Evolutionary conservation across 2,113 vertebrate species (phyloP).

Genomic region (Noturus placidus): DNA sequence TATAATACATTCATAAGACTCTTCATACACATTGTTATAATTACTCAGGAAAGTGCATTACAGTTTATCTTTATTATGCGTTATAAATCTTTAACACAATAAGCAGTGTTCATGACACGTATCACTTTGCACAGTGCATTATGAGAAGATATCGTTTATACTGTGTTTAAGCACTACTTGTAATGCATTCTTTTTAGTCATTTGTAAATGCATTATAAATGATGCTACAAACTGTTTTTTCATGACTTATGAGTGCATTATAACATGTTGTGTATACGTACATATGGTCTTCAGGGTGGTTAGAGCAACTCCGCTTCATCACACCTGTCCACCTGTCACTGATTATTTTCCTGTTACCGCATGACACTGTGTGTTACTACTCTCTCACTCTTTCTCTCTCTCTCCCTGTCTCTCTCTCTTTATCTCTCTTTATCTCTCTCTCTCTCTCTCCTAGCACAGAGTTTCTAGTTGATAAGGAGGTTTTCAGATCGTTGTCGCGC

Average conservation of each 20-base stretch:
- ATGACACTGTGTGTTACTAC: not conserved
- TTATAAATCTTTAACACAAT: not conserved
- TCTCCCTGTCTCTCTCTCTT: not conserved
- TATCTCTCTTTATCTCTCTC: not conserved
- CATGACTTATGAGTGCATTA: not conserved
- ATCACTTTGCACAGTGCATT: too few species aligned
- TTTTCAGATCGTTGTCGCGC: not conserved
- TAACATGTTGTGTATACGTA: not conserved
- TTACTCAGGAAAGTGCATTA: not conserved
- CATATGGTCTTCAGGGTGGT: not conserved
- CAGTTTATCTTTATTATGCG: not conserved
- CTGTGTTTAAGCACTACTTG: too few species aligned
- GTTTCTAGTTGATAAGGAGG: not conserved
- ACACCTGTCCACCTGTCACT: not conserved
- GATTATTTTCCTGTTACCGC: not conserved
- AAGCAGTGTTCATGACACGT: too few species aligned
- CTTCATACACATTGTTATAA: not conserved
- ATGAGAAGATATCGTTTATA: too few species aligned
- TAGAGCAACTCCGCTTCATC: not conserved
- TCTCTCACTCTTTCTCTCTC: not conserved
- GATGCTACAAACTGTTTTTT: not conserved
- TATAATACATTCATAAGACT: not conserved
- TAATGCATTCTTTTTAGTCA: too few species aligned
- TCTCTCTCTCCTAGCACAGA: not conserved
- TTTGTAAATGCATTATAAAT: not conserved